These are phyloP conservation scores for Bombus breviceps DNA, from an alignment of 1,140 invertebrate species.

Conservation along the genomic window DNA sequence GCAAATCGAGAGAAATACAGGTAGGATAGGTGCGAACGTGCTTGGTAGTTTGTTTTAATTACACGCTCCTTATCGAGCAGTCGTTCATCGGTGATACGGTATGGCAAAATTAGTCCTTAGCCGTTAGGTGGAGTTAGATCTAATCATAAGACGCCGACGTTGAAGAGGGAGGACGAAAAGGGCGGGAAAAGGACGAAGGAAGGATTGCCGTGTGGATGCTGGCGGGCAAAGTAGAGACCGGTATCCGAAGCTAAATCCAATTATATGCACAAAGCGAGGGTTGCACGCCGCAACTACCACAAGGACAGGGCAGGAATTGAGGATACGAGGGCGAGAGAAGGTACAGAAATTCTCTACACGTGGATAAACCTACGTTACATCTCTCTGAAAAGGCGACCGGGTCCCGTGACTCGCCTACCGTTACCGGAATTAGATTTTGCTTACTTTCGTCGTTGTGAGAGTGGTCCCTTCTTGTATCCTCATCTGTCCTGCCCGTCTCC, in stretches of 20 bases:
- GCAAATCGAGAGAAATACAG: neutral
- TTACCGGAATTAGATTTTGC: slow-evolving; percentile 60
- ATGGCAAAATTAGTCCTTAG: slow-evolving; percentile 27
- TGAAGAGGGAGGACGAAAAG: neutral
- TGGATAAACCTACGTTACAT: slow-evolving; percentile 58
- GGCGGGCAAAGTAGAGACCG: slow-evolving; percentile 50
- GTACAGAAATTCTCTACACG: slow-evolving; percentile 54
- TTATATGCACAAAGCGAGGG: slow-evolving; percentile 75
- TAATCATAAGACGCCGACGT: slow-evolving; percentile 47
- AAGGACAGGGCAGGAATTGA: slow-evolving; percentile 63
- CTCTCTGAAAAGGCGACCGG: slow-evolving; percentile 42
- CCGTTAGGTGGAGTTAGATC: slow-evolving; percentile 9
- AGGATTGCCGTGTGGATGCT: slow-evolving; percentile 21
- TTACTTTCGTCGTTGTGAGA: slow-evolving; percentile 42
- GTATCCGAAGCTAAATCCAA: slow-evolving; percentile 73
- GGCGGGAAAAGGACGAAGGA: slow-evolving; percentile 38
- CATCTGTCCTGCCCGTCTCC: slow-evolving; percentile 22
- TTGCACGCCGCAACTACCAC: slow-evolving; percentile 65
- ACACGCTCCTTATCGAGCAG: neutral
- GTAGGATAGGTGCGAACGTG: neutral
- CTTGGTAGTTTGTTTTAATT: slow-evolving; percentile 27
- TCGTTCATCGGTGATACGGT: neutral
- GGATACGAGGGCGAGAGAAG: slow-evolving; percentile 49
- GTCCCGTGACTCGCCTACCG: slow-evolving; percentile 52
- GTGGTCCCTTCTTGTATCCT: slow-evolving; percentile 19